phyloP scores from a whole-genome alignment of 2,888 invertebrate species.

The Acanthoscelides obtectus region DNA sequence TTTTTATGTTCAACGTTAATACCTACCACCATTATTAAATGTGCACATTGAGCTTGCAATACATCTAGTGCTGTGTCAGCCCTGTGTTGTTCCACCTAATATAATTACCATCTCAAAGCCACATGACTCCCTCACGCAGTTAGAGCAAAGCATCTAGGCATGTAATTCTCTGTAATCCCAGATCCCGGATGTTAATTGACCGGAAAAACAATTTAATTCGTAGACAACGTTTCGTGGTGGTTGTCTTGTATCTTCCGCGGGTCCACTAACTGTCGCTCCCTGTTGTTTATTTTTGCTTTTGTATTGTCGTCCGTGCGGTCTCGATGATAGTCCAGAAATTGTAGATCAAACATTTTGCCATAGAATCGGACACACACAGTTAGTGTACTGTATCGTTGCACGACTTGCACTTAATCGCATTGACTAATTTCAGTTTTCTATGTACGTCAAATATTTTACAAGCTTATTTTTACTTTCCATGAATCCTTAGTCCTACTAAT shows the following conservation, averaged over 20 bases:
- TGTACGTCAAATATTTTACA: too few relatives aligned
- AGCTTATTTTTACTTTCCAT: too few relatives aligned
- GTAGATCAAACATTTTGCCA: too few relatives aligned
- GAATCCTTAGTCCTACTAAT: too few relatives aligned
- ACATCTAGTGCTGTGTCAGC: too few relatives aligned
- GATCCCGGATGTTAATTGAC: not conserved
- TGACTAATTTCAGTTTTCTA: too few relatives aligned
- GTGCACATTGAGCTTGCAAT: too few relatives aligned
- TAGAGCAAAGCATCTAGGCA: not conserved
- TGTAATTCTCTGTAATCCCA: not conserved
- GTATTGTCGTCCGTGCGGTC: not conserved
- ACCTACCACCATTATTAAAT: too few relatives aligned
- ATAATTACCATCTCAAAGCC: not conserved
- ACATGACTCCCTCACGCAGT: not conserved
- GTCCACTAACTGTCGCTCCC: not conserved
- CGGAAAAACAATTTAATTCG: not conserved
- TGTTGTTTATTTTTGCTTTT: not conserved
- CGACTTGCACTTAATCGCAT: too few relatives aligned
- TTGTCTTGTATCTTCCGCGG: not conserved
- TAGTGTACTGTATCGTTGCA: too few relatives aligned
- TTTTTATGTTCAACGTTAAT: too few relatives aligned
- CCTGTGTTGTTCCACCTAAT: not conserved
- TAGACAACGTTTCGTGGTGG: not conserved
- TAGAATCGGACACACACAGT: too few relatives aligned
- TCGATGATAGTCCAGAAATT: not conserved